Evolutionary conservation across 1,140 invertebrate species (phyloP), one percentile per base, ranked within the genome.

Genomic region (Drusus annulatus): DNA sequence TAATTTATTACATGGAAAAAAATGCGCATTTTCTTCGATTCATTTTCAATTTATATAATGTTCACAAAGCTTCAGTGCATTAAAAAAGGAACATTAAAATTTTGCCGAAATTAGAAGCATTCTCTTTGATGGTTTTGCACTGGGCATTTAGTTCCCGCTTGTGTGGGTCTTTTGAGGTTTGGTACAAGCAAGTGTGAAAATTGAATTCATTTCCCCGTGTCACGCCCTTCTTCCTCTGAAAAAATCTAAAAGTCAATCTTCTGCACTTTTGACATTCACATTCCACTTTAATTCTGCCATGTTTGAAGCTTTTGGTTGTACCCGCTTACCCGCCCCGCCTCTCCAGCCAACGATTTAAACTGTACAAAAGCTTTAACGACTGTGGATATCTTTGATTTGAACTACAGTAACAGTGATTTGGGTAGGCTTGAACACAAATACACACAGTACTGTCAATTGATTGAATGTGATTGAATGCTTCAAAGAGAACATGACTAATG

Each of bases 281-380:
- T 63, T 63, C 25, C 25, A 63, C 25, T 31, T 63, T 63, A 31
- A 63, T 63, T 63, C 25, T 63, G 21, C 19, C 25, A 63, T 63
- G 21, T 63, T 63, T 63, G 31, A 31, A 63, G 21, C 62, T 28
- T 10, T 45, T 45, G 8, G 36, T 1, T 10, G 36, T 10, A 45
- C 8, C 36, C 10, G 36, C 36, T 45, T 45, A 13, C 36, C 36
- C n/a, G n/a, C n/a, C n/a, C n/a, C n/a, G n/a, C n/a, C n/a, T n/a
- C n/a, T n/a, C n/a, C n/a, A n/a, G n/a, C n/a, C n/a, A n/a, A n/a
- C n/a, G n/a, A n/a, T n/a, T n/a, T n/a, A n/a, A n/a, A n/a, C n/a
- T n/a, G n/a, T n/a, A n/a, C n/a, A n/a, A n/a, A n/a, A n/a, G n/a
- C n/a, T 28, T 45, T 45, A 45, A 45, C 8, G 10, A 13, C 36